A percentile compares a stretch with the other conserved stretches of the same genome.
These are phyloP conservation scores for Toxotes lorentzi DNA, from an alignment of 2,797 vertebrate genomes.

Conservation along the genomic window DNA sequence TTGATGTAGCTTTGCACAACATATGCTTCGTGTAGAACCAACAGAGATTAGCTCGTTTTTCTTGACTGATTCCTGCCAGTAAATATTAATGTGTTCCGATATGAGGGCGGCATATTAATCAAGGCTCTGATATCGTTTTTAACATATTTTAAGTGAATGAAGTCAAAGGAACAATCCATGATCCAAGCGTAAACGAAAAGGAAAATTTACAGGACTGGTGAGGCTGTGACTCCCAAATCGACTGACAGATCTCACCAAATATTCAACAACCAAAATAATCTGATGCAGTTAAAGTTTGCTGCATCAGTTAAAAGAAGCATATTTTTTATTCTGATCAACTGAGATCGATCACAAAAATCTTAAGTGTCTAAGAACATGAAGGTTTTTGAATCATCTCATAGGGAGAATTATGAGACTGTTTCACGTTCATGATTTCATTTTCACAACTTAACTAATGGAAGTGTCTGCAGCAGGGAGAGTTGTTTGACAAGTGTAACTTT, in stretches of 20 bases:
- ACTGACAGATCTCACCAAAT: conserved; percentile 6
- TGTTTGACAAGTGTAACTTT: conserved; percentile 61
- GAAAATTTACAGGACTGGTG: not conserved
- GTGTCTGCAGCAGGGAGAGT: conserved; percentile 47
- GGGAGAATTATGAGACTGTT: conserved; percentile 39
- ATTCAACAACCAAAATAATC: not conserved
- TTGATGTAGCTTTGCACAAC: conserved; percentile 81
- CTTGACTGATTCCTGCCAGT: conserved; percentile 67
- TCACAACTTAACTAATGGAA: conserved; percentile 62
- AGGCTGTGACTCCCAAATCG: not conserved
- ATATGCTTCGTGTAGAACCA: conserved; percentile 77
- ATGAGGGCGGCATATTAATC: conserved; percentile 61
- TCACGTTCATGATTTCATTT: conserved; percentile 57
- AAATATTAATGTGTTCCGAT: conserved; percentile 70
- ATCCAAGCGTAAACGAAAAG: conserved; percentile 5
- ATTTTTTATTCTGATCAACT: not conserved
- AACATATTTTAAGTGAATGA: conserved; percentile 35
- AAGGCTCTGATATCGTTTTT: conserved; percentile 31
- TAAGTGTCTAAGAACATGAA: conserved; percentile 12
- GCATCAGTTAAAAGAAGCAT: not conserved
- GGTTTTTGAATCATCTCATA: conserved; percentile 38
- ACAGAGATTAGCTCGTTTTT: conserved; percentile 76
- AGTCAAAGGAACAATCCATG: conserved; percentile 15
- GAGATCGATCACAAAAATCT: conserved; percentile 3
- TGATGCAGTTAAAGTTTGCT: not conserved